phyloP scores from a whole-genome alignment of 2,888 invertebrate genomes.

The Hecatera dysodea region DNA sequence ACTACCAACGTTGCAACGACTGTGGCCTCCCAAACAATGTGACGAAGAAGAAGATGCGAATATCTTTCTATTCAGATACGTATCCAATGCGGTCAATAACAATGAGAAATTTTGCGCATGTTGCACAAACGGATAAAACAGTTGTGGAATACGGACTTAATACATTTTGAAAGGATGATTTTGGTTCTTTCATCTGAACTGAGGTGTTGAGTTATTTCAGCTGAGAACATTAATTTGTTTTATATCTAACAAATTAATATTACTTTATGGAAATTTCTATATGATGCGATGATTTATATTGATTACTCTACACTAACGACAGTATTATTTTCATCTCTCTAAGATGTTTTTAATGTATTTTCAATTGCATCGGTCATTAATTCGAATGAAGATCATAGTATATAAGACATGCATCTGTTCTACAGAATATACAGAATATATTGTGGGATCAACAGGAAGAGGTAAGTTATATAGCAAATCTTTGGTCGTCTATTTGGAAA shows the following conservation, averaged over 20 bases:
- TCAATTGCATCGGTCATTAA: slow-evolving; percentile 62
- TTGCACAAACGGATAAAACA: no score
- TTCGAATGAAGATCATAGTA: slow-evolving; percentile 25
- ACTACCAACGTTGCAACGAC: no score
- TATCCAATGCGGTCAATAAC: no score
- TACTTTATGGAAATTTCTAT: slow-evolving; percentile 45
- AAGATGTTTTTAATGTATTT: slow-evolving; percentile 65
- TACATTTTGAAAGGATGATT: not conserved
- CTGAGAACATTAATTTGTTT: not conserved
- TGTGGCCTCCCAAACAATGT: no score
- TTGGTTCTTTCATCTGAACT: not conserved
- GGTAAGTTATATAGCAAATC: slow-evolving; percentile 39
- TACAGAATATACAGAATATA: not conserved
- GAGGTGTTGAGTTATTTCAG: not conserved
- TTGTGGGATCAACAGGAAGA: slow-evolving; percentile 3
- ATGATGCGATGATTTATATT: slow-evolving; percentile 4
- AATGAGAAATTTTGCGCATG: no score
- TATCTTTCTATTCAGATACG: no score
- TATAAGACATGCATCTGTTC: slow-evolving; percentile 34
- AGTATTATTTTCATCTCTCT: slow-evolving; percentile 35
- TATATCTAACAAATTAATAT: not conserved
- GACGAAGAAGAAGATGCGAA: no score
- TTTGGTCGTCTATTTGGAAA: not conserved
- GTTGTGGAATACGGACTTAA: no score
- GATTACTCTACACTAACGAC: slow-evolving; percentile 34